phyloP scores from a whole-genome alignment of 2,113 vertebrate genomes.

The Apodemus speciosus region DNA sequence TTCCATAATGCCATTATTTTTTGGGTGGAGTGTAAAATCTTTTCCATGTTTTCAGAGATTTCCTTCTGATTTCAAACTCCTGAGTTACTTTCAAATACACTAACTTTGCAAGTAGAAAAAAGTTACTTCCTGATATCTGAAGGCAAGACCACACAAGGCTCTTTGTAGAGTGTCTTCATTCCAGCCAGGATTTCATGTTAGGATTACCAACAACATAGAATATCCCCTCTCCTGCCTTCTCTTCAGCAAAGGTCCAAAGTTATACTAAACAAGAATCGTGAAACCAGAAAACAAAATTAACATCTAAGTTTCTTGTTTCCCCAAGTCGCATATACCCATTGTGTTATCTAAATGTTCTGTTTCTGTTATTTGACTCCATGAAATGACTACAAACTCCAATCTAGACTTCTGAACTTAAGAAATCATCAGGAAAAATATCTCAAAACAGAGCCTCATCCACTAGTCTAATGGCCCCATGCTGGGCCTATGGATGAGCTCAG shows the following conservation, averaged over 20 bases:
- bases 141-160: neutral
- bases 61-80: neutral
- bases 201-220: neutral
- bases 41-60: neutral
- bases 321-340: neutral
- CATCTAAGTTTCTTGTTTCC: neutral
- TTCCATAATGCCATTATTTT: neutral
- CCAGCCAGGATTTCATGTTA: neutral
- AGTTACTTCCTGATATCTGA: neutral
- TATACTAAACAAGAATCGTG: neutral
- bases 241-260: neutral
- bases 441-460: neutral
- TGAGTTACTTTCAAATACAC: neutral
- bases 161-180: neutral
- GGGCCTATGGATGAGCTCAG: neutral
- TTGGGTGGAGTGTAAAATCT: neutral
- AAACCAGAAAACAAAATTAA: conserved; percentile 20
- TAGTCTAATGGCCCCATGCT: neutral
- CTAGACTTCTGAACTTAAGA: conserved; percentile 47
- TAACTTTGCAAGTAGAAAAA: neutral
- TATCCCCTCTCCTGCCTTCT: too few relatives aligned
- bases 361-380: neutral
- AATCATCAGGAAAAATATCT: neutral
- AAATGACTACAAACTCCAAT: neutral
- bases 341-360: neutral